A percentile compares a stretch with the other conserved stretches of the same genome.
These are phyloP conservation scores for Chinchilla lanigera DNA, from an alignment of 2,113 vertebrate species.

Conservation along the genomic window DNA sequence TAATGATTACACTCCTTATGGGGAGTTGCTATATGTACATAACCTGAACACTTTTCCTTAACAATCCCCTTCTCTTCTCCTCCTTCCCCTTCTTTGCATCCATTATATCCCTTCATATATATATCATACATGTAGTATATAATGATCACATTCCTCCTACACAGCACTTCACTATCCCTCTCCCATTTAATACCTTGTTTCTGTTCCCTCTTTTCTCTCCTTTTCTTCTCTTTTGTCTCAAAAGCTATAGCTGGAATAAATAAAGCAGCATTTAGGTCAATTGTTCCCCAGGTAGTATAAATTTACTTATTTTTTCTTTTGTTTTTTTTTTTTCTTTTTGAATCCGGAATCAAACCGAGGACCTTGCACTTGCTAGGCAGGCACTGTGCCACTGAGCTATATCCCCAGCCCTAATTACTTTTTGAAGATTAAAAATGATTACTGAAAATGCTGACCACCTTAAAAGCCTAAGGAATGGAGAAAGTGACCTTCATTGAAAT, in stretches of 20 bases:
- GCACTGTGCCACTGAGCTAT: no score
- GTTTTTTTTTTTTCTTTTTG: no score
- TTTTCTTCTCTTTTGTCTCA: background rate
- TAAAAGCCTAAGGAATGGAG: background rate
- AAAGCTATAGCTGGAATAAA: slow-evolving; percentile 54
- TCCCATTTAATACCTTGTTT: background rate
- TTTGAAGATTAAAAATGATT: slow-evolving; percentile 46
- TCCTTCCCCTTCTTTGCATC: no score
- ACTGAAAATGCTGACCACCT: slow-evolving; percentile 42
- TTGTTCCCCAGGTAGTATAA: slow-evolving; percentile 67
- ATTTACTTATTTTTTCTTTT: slow-evolving; percentile 65
- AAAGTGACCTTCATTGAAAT: slow-evolving; percentile 24
- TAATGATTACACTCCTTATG: no score
- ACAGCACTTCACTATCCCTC: no score
- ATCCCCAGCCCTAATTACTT: no score
- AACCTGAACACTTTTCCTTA: no score
- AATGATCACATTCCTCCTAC: background rate
- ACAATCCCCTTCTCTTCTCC: no score
- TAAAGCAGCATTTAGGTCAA: slow-evolving; percentile 51
- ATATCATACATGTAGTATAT: background rate
- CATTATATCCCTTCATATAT: no score
- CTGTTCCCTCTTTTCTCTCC: background rate
- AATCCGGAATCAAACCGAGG: no score
- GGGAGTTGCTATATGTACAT: background rate
- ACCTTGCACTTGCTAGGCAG: no score